A percentile compares a stretch with the other conserved stretches of the same genome.
phyloP scores from a whole-genome alignment of 2,797 vertebrate species.

The Taeniopygia guttata region DNA sequence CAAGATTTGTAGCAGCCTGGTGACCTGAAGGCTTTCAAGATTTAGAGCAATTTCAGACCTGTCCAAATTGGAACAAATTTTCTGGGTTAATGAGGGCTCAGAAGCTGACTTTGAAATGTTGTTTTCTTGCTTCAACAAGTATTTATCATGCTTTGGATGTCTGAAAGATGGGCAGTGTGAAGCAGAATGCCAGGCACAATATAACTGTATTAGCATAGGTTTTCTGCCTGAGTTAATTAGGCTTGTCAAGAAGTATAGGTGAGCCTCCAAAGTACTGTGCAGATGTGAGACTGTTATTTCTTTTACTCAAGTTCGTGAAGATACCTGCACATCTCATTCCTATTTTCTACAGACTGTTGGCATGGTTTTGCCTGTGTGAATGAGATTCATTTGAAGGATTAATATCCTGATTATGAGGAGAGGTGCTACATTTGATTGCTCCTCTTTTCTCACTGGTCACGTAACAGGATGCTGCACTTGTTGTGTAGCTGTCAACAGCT shows the following conservation, averaged over 20 bases:
- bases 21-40: background rate
- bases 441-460: conserved; percentile 8
- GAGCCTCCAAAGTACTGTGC: background rate
- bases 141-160: background rate
- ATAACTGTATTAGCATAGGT: background rate
- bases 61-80: background rate
- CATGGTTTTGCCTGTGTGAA: background rate
- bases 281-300: background rate
- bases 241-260: background rate
- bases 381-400: background rate
- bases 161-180: background rate
- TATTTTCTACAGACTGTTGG: background rate
- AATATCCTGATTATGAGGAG: background rate
- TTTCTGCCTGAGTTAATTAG: background rate
- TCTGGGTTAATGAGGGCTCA: background rate
- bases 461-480: conserved; percentile 16
- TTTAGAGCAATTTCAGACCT: background rate
- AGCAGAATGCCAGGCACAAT: background rate
- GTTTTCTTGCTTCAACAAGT: background rate
- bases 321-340: background rate
- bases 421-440: background rate
- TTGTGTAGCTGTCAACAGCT: background rate
- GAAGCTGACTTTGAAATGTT: background rate
- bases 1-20: background rate
- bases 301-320: background rate